A percentile compares a stretch with the other conserved stretches of the same genome.
phyloP scores from a whole-genome alignment of 2,797 vertebrate species.

The Podargus strigoides region DNA sequence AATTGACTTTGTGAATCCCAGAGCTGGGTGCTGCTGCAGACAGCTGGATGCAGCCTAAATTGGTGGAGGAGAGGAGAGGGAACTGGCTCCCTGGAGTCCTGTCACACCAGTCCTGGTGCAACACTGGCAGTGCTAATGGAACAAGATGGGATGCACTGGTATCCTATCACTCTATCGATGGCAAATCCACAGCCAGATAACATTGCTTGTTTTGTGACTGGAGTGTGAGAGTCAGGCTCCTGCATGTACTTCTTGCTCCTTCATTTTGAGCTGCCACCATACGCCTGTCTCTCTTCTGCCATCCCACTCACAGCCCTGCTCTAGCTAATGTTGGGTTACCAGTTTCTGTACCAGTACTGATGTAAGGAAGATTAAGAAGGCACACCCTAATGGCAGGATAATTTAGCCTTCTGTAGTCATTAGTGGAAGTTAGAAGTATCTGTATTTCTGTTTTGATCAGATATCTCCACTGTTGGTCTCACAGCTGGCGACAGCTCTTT shows the following conservation, averaged over 20 bases:
- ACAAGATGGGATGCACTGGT: not conserved
- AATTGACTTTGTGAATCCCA: not conserved
- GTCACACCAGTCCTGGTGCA: not conserved
- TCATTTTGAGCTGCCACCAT: not conserved
- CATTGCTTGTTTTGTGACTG: not conserved
- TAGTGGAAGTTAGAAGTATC: not conserved
- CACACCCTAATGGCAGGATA: not conserved
- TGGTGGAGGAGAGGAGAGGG: not conserved
- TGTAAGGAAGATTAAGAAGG: not conserved
- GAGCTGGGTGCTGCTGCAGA: not conserved
- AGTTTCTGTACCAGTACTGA: not conserved
- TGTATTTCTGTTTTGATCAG: not conserved
- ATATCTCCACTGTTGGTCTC: not conserved
- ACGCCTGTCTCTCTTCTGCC: not conserved
- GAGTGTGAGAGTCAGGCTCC: not conserved
- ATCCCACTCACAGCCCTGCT: not conserved
- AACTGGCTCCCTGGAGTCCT: no score
- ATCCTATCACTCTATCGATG: not conserved
- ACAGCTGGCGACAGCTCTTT: not conserved
- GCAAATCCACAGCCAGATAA: not conserved
- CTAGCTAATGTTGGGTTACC: not conserved
- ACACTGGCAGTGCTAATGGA: not conserved
- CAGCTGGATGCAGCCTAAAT: not conserved
- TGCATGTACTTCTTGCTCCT: not conserved
- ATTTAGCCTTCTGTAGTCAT: not conserved